Evolutionary conservation across 2,888 invertebrate species (phyloP), one percentile per base, ranked within the genome.

Genomic region (Rhogogaster chlorosoma): DNA sequence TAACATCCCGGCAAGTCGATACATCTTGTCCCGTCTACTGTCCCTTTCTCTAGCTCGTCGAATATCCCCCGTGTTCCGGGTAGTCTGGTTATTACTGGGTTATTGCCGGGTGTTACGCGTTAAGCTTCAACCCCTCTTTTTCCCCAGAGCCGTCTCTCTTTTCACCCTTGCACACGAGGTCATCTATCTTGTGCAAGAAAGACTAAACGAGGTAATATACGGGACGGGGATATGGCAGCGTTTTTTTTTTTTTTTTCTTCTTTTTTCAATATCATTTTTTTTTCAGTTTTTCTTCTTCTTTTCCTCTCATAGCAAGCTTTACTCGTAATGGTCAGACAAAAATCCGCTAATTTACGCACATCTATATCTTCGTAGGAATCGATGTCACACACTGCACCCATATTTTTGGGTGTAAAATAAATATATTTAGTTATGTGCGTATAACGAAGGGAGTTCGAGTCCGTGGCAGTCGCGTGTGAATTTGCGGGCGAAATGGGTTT

Each of bases 171-270:
- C 83, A 70, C 83, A 83, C 83, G 53, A 45, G 83, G 67, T 67
- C 83, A 83, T 83, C 83, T 83, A 83, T 83, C 67, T 83, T 83
- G 83, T 61, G 83, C 42, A 83, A 83, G 83, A 83, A 83, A 83
- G 83, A 83, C 83, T 70, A 83, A 83, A 83, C 83, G 83, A 70
- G 83, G 83, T 83, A 83, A 83, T 83, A 67, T 83, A 83, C 83
- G 83, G 70, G 57, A 80, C 32, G 36, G 67, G 83, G 70, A 67
- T 61, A 80, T 80, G 38, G 80, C 15, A 26, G 42, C 32, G 64
- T 61, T 61, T 18, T 18, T 61, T 53, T 42, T 61, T 53, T 42
- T 57, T 53, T 53, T 3, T 29, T 26, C 71, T 22, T 42, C 12
- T 42, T 26, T 45, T 77, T 77, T 77, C 42, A 71, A 26, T 49